Base-by-base conservation (phyloP, 2,113 vertebrate species). In the Phrynosoma blainvillii region DNA sequence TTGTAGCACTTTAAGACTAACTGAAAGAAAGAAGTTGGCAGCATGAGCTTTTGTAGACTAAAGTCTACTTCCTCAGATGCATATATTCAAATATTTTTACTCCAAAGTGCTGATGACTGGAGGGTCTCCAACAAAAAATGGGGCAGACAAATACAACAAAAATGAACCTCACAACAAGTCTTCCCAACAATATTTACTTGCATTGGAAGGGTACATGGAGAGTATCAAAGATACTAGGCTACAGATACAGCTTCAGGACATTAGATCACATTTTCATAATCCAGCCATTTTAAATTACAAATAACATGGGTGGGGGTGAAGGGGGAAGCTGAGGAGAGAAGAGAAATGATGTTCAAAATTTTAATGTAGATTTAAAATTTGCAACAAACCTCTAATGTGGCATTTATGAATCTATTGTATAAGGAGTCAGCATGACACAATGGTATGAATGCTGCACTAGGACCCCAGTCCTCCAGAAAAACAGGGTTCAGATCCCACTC, bases 81-180 rank as follows among this genome's bases (percentile, higher is more conserved):
- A 47, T 47, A 47, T 47, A 56, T 16, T 65, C 40, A 2, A 11
- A 84, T 11, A 13, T 0, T 0, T 12, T 23, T 27, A 0, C 0
- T 18, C 2, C 1, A 23, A 1, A 74, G 23, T 80, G 75, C 70
- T 79, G 71, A 30, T 76, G 42, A 56, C 8, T 65, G 52, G n/a
- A 5, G 40, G 47, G 47, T 7, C 47, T 47, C 47, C 47, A 7
- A 7, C 2, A 47, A 47, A 47, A 3, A 27, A 9, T 2, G 13
- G 23, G 30, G 2, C 14, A 54, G 14, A 30, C 36, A 1, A 30
- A 14, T 20, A n/a, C 27, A 40, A 75, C 0, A 40, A 40, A 56
- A 32, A 78, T n/a, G 42, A 88, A 74, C 30, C n/a, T 25, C 32
- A 81, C 36, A 84, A 81, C 36, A 84, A 42, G 1, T 0, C 8